Evolutionary conservation across 1,140 invertebrate species (phyloP), one percentile per base, ranked within the genome.

Genomic region (Dryas iulia): DNA sequence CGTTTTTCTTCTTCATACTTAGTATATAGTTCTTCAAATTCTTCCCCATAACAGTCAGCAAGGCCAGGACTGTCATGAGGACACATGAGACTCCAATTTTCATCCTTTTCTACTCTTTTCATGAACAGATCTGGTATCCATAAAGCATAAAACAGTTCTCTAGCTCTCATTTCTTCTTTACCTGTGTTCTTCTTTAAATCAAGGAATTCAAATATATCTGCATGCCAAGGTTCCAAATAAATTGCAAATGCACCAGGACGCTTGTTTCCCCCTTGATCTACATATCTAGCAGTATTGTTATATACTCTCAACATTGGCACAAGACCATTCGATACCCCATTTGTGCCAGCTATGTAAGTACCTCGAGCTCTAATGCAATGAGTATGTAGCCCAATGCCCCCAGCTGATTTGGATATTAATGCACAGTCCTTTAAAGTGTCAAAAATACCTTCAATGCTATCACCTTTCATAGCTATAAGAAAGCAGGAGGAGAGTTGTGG

Each of bases 51-150:
- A 73, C 95, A 95, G 77, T 99, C 98, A 8, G 94, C 90, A 7
- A 99, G 93, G 0, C 98, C 98, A 1, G 98, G 98, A 85, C 96
- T 97, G 83, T 98, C 96, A 84, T 97, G 94, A 0, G 99, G 98
- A 88, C 99, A 99, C 98, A 99, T 99, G 12, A 99, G 90, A 53
- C 96, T 97, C 99, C 99, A 99, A 57, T 95, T 93, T 62, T 92
- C 95, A 92, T 99, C 95, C 0, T 93, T 93, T 86, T 99, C 96
- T 0, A 99, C 98, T 56, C 99, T 94, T 87, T 97, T 94, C 99
- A 99, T 99, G 86, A 99, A 99, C 28, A 99, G 92, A 94, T 99
- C 99, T 5, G 99, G 98, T 75, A 99, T 98, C 99, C 99, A 99
- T 8, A 99, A 84, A 12, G 96, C 99, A 87, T 98, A 99, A 87